Evolutionary conservation across 2,113 vertebrate species (phyloP).

Genomic region (Cochlearius cochlearius): DNA sequence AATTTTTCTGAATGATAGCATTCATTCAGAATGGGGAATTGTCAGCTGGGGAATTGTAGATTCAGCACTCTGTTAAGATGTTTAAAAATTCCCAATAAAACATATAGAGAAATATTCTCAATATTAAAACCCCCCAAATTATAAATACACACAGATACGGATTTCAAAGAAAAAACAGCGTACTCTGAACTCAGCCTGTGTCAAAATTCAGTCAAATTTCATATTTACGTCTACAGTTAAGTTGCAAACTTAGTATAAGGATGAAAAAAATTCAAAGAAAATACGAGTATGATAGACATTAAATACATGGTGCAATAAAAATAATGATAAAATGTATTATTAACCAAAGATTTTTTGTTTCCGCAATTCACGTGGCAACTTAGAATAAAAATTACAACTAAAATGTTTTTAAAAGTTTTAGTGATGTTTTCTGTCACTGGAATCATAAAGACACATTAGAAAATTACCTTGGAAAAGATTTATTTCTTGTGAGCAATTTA

Average conservation of each 20-base stretch:
- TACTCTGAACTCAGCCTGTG: not conserved
- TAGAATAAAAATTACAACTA: not conserved
- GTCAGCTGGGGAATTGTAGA: not conserved
- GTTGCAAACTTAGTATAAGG: not conserved
- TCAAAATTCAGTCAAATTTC: not conserved
- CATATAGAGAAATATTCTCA: not conserved
- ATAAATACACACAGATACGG: not conserved
- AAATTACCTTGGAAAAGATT: slow-evolving; percentile 32
- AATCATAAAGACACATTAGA: not conserved
- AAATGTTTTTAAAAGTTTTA: not conserved
- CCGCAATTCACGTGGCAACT: not conserved
- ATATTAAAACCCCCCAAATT: not conserved
- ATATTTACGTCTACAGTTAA: not conserved
- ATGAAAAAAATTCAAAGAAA: not conserved
- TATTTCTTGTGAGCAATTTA: not conserved
- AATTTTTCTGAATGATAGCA: not conserved
- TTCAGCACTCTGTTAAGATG: not conserved
- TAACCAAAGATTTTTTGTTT: not conserved
- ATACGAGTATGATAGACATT: not conserved
- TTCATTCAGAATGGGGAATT: too few species aligned
- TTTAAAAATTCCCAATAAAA: slow-evolving; percentile 44
- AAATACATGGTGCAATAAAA: not conserved
- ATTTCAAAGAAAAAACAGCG: not conserved
- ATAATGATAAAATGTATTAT: not conserved
- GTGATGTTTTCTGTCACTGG: not conserved